These are phyloP conservation scores for Onchidella celtica DNA, from an alignment of 2,888 invertebrate genomes.

Conservation along the genomic window DNA sequence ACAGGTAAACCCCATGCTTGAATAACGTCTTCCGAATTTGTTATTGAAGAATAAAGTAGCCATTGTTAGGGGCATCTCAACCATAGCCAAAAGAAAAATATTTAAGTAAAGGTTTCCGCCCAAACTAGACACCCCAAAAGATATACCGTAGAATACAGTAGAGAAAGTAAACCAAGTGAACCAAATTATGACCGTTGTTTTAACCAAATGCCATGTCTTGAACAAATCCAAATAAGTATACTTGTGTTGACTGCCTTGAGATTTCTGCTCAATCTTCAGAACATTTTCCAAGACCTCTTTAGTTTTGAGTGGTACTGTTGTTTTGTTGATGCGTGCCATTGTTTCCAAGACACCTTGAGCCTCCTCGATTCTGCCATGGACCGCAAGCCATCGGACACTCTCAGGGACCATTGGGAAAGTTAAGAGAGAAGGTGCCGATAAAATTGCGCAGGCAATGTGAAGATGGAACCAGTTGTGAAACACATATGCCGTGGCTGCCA, in stretches of 20 bases:
- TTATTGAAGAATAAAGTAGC: conserved; percentile 40
- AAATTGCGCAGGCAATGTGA: conserved; percentile 56
- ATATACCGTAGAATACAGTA: conserved; percentile 80
- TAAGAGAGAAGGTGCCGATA: conserved; percentile 51
- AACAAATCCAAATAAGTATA: conserved; percentile 26
- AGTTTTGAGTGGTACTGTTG: conserved; percentile 21
- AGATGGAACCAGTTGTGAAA: conserved; percentile 57
- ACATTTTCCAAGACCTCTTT: neutral
- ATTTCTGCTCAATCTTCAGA: neutral
- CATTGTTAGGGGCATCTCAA: conserved; percentile 75
- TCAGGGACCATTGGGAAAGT: conserved; percentile 44
- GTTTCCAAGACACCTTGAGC: conserved; percentile 5
- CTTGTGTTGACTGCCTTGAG: neutral
- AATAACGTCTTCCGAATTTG: too few relatives aligned
- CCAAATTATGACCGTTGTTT: conserved; percentile 3
- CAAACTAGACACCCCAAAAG: conserved; percentile 79
- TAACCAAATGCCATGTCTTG: neutral
- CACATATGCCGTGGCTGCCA: conserved; percentile 28
- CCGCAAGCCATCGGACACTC: conserved; percentile 25
- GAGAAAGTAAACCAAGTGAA: conserved; percentile 79
- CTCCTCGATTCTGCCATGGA: neutral
- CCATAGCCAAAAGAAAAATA: conserved; percentile 80
- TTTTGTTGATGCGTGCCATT: conserved; percentile 8
- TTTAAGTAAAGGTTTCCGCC: conserved; percentile 81
- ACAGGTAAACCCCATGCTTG: too few relatives aligned